phyloP scores from a whole-genome alignment of 2,888 invertebrate genomes.

The Cremastinae sp. region DNA sequence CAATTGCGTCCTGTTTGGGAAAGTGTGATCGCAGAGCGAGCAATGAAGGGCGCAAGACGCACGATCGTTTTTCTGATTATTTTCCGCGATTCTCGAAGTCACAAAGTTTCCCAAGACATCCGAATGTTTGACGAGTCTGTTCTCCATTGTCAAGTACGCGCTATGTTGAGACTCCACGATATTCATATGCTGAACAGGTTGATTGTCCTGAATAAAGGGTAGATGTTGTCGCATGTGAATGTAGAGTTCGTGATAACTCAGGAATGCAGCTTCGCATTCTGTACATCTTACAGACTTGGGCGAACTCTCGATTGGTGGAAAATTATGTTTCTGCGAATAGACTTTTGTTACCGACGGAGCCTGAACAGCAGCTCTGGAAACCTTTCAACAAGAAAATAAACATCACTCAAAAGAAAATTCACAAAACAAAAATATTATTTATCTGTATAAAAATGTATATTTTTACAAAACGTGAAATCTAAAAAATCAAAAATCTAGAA shows the following conservation, averaged over 20 bases:
- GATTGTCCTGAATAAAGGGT: constrained; percentile 70
- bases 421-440: too few relatives aligned
- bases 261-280: constrained; percentile 72
- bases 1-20: constrained; percentile 72
- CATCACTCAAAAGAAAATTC: too few relatives aligned
- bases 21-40: constrained; percentile 74
- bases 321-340: constrained; percentile 71
- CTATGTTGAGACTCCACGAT: constrained; percentile 74
- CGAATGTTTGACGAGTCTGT: constrained; percentile 49
- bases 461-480: too few relatives aligned
- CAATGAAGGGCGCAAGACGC: constrained; percentile 76
- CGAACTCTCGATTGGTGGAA: constrained; percentile 68
- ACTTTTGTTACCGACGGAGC: constrained; percentile 70
- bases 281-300: constrained; percentile 72
- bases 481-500: too few relatives aligned
- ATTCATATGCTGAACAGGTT: constrained; percentile 73
- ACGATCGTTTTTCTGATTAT: constrained; percentile 59
- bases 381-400: constrained; percentile 64
- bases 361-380: constrained; percentile 71
- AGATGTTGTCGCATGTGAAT: constrained; percentile 71
- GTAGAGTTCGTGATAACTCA: constrained; percentile 74
- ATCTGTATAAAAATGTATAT: too few relatives aligned
- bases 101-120: constrained; percentile 28
- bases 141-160: constrained; percentile 42
- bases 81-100: constrained; percentile 58